Base-by-base conservation (phyloP, 1,140 invertebrate species). In the Belonocnema kinseyi region DNA sequence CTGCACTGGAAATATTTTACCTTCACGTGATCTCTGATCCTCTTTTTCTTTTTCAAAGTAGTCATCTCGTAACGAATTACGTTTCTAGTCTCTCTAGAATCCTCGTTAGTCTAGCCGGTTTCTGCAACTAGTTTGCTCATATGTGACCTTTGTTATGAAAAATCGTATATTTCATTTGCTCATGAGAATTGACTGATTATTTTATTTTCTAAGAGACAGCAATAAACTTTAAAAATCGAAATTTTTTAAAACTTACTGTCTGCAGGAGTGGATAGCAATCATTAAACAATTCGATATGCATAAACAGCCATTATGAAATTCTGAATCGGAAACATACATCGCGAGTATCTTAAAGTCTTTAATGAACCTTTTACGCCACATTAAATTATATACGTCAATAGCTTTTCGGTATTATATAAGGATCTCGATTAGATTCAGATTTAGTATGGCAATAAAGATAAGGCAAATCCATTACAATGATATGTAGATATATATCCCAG, bases 381-480 rank as follows among this genome's bases (percentile, higher is more conserved):
- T 46, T n/a, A 46, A 40, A 40, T 33, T 61, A 61, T n/a, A 40
- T 10, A 66, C 61, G 33, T 66, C 40, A 66, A 66, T 40, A 40
- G 33, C 1, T 66, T 11, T n/a, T 66, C 33, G 33, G 61, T 66
- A 40, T 26, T 40, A 66, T 66, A 66, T 46, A 66, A 66, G 61
- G 16, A 33, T 33, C 61, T 40, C 14, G 61, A 66, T 66, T 40
- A 66, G 61, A 66, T 66, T 66, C 40, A 66, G 61, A 66, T 66
- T 66, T 66, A 66, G 61, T 66, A n/a, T 66, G 33, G 33, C 33
- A n/a, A 66, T 66, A 66, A 66, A 66, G 61, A 66, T 66, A 66
- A 66, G 26, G 33, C 61, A 16, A 40, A 16, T 40, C 61, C 61
- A 66, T 66, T 66, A 66, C 61, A 66, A 66, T 66, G 61, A 66